Evolutionary conservation across 2,113 vertebrate genomes (phyloP).

Genomic region (Melanerpes formicivorus): DNA sequence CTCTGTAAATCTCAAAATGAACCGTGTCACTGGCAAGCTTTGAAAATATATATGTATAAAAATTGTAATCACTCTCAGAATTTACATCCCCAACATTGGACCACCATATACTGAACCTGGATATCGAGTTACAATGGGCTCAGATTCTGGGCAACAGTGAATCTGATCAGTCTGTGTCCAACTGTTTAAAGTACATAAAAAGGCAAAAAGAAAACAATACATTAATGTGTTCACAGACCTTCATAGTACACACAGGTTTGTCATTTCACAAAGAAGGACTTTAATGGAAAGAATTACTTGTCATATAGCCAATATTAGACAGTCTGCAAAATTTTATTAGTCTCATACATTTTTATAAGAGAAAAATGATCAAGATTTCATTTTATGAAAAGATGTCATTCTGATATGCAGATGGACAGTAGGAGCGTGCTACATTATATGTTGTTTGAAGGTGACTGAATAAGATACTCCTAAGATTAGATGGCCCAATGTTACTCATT

Average conservation of each 20-base stretch:
- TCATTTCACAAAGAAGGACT: neutral
- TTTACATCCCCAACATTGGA: neutral
- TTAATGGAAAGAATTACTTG: neutral
- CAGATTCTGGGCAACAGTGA: neutral
- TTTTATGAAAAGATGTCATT: neutral
- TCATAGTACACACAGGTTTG: neutral
- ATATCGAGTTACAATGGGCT: neutral
- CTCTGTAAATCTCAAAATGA: neutral
- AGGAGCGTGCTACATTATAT: neutral
- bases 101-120: neutral
- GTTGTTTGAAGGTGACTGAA: neutral
- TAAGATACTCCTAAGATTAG: neutral
- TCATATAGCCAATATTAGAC: neutral
- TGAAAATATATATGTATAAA: neutral
- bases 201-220: neutral
- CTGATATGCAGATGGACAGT: neutral
- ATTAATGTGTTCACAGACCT: neutral
- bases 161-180: neutral
- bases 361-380: neutral
- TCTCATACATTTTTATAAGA: neutral
- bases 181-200: neutral
- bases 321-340: neutral
- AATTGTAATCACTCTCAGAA: neutral
- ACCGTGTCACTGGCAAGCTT: neutral
- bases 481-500: neutral